These are phyloP conservation scores for Chrysotoxum bicinctum DNA, from an alignment of 2,888 invertebrate genomes.

Conservation along the genomic window DNA sequence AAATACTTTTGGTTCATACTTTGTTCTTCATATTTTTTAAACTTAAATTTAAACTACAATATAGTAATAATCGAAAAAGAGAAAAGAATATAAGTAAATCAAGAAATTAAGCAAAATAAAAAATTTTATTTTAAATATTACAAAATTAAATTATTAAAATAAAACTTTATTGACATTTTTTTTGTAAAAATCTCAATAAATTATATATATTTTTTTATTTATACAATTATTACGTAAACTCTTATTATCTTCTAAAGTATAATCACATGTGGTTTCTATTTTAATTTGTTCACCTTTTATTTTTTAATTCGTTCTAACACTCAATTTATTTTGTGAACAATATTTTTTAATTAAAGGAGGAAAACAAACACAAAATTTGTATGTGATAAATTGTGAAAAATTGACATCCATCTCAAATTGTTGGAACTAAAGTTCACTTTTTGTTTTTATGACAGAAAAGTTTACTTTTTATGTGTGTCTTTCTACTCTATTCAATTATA, in stretches of 20 bases:
- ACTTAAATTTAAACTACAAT: slow-evolving; percentile 57
- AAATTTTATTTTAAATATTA: neutral
- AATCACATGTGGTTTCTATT: slow-evolving; percentile 67
- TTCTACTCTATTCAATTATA: slow-evolving; percentile 47
- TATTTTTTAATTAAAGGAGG: neutral
- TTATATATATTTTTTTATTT: slow-evolving; percentile 14
- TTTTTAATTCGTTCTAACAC: slow-evolving; percentile 25
- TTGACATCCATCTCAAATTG: slow-evolving; percentile 58
- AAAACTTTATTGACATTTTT: slow-evolving; percentile 7
- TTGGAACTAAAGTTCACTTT: slow-evolving; percentile 32
- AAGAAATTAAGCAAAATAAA: slow-evolving; percentile 1
- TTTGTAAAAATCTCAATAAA: slow-evolving; percentile 12
- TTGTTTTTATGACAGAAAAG: neutral
- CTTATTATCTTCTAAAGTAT: slow-evolving; percentile 53
- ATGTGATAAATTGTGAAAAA: slow-evolving; percentile 49
- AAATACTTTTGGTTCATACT: slow-evolving; percentile 70
- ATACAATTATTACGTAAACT: slow-evolving; percentile 21
- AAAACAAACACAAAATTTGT: neutral
- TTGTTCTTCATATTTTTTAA: slow-evolving; percentile 45
- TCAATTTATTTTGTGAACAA: slow-evolving; percentile 20
- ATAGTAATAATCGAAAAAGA: slow-evolving; percentile 11
- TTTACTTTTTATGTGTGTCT: neutral
- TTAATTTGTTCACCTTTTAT: slow-evolving; percentile 13
- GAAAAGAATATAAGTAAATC: neutral
- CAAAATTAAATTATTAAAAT: slow-evolving; percentile 10